Evolutionary conservation across 2,113 vertebrate species (phyloP).

Genomic region (Australoheros scitulus): DNA sequence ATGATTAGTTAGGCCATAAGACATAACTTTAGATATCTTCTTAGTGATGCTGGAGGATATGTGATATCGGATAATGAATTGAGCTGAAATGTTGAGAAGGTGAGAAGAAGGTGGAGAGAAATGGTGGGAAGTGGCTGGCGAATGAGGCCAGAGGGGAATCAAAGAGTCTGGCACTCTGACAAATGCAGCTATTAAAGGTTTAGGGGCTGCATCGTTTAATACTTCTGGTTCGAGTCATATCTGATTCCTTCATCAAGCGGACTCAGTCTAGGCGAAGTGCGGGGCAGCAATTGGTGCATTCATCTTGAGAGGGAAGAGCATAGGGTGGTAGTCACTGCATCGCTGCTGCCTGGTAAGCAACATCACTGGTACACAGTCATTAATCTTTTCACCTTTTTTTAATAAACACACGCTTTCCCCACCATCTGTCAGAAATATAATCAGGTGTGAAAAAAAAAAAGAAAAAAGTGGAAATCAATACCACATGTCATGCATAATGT

Average conservation of each 20-base stretch:
- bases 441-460: not conserved
- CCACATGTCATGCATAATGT: not conserved
- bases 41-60: slow-evolving; percentile 26
- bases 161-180: slow-evolving; percentile 43
- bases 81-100: slow-evolving; percentile 26
- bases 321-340: not conserved
- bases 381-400: slow-evolving; percentile 26
- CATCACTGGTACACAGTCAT: slow-evolving; percentile 1
- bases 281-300: not conserved
- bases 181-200: slow-evolving; percentile 62
- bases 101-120: not conserved
- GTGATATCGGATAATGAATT: slow-evolving; percentile 48
- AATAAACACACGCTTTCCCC: slow-evolving; percentile 12
- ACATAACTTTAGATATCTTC: slow-evolving; percentile 37
- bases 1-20: slow-evolving; percentile 33
- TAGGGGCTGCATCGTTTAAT: slow-evolving; percentile 56
- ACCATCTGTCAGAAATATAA: slow-evolving; percentile 22
- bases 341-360: not conserved
- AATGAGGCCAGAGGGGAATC: slow-evolving; percentile 20
- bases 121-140: not conserved
- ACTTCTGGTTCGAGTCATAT: slow-evolving; percentile 23
- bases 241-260: slow-evolving; percentile 14
- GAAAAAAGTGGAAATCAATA: slow-evolving; percentile 3
- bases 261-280: slow-evolving; percentile 44
- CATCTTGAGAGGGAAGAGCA: not conserved